Base-by-base conservation (phyloP, 1,140 invertebrate genomes). In the Tetraneura akinire region DNA sequence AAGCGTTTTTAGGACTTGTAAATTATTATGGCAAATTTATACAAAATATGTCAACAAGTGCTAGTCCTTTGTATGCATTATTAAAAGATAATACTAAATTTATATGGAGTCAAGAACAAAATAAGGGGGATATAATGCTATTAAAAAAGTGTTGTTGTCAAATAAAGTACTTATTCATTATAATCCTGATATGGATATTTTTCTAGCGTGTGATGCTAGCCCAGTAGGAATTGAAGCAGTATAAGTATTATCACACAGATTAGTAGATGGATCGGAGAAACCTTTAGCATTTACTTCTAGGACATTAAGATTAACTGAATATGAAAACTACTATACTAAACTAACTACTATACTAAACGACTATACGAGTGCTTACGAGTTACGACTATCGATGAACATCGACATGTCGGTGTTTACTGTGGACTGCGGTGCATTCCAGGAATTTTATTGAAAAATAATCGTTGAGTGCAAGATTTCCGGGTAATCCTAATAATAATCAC, bases 271-370 rank as follows among this genome's bases (percentile, higher is more conserved):
- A 14, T 66, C 26, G 11, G 81, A 83, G 81, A 82, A 82, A 49
- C 85, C 85, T 16, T 84, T 87, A 51, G 83, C 83, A 2, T 87
- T 82, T 82, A 83, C 83, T 8, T 86, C 82, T 82, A 80, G 76
- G 23, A 85, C 84, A 1, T 78, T 89, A n/a, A 83, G n/a, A n/a
- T n/a, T n/a, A n/a, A n/a, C n/a, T n/a, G n/a, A n/a, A n/a, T n/a
- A n/a, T n/a, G n/a, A n/a, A n/a, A n/a, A n/a, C n/a, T n/a, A n/a
- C n/a, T n/a, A n/a, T n/a, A n/a, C n/a, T n/a, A n/a, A n/a, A n/a
- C n/a, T n/a, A n/a, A n/a, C n/a, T n/a, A n/a, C n/a, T n/a, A n/a
- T 57, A 57, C 53, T n/a, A n/a, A n/a, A n/a, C n/a, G 21, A 57
- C 21, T 57, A 21, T 57, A 57, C 53, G 21, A 57, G 53, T 57